A percentile compares a stretch with the other conserved stretches of the same genome.
Conservation (phyloP, 2,797 vertebrate genomes). For the Smutsia temminckii region DNA sequence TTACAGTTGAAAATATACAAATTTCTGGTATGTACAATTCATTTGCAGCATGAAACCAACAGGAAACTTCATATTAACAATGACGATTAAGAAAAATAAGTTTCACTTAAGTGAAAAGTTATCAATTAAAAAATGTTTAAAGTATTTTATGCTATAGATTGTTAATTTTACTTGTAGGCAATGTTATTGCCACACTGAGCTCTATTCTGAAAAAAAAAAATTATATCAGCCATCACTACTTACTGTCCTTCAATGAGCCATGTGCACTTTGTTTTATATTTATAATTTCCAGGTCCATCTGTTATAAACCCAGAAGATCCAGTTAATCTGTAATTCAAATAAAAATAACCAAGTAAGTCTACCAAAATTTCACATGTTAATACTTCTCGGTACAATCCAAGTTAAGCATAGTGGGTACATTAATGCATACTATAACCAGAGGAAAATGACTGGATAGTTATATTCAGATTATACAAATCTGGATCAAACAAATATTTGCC, state of each 20-base stretch:
- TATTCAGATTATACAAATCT: neutral
- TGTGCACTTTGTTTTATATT: conserved; percentile 98
- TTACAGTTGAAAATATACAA: conserved; percentile 33
- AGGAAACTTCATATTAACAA: neutral
- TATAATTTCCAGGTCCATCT: conserved; percentile 97
- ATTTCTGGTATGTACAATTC: conserved; percentile 18
- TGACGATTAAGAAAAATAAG: conserved; percentile 44
- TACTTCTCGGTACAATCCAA: conserved; percentile 50
- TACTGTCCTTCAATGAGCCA: conserved; percentile 98
- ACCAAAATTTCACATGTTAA: conserved; percentile 37
- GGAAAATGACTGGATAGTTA: neutral
- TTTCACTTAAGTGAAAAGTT: conserved; percentile 50
- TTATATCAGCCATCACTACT: conserved; percentile 80
- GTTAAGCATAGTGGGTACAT: conserved; percentile 14
- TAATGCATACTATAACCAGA: neutral
- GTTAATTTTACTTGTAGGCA: conserved; percentile 3
- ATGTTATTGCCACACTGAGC: conserved; percentile 9
- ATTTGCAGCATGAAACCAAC: conserved; percentile 38
- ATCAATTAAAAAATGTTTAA: conserved; percentile 30
- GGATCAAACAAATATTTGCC: conserved; percentile 11
- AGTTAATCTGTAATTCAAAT: conserved; percentile 89
- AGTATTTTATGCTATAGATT: conserved; percentile 3
- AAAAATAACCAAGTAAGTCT: conserved; percentile 13
- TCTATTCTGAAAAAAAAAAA: neutral
- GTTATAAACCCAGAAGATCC: conserved; percentile 93